Percentiles rank a stretch among this genome's conserved stretches.
These are phyloP conservation scores for Mercenaria mercenaria DNA, from an alignment of 1,140 invertebrate species.

Conservation along the genomic window DNA sequence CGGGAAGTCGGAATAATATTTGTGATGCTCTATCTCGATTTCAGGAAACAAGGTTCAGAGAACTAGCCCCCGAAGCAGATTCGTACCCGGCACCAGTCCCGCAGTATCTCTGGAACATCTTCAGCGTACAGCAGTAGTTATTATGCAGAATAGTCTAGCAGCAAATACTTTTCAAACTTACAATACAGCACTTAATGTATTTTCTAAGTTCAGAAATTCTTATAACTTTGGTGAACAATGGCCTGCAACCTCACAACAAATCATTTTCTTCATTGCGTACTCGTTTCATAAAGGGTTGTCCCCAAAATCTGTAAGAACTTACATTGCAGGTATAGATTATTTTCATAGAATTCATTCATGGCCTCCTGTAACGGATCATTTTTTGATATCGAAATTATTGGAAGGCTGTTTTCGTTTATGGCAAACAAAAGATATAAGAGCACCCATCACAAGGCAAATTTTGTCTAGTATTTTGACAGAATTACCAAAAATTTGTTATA, in stretches of 20 bases:
- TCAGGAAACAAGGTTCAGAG: not conserved
- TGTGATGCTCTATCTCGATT: not conserved
- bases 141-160: not conserved
- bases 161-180: not conserved
- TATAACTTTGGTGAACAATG: not conserved
- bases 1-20: not conserved
- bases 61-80: not conserved
- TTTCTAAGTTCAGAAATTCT: not conserved
- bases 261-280: not conserved
- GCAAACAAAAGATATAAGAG: not conserved
- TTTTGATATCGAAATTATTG: constrained; percentile 1
- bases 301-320: not conserved
- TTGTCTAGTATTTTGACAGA: not conserved
- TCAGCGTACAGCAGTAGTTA: not conserved
- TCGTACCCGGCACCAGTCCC: not conserved
- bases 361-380: not conserved
- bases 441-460: not conserved
- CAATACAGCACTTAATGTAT: not conserved
- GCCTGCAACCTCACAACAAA: not conserved
- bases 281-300: not conserved
- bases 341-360: not conserved
- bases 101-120: not conserved
- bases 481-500: not conserved
- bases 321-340: constrained; percentile 2
- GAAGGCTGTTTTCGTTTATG: not conserved